Conservation (phyloP, 1,140 invertebrate species). For the Sarcophaga peregrina region DNA sequence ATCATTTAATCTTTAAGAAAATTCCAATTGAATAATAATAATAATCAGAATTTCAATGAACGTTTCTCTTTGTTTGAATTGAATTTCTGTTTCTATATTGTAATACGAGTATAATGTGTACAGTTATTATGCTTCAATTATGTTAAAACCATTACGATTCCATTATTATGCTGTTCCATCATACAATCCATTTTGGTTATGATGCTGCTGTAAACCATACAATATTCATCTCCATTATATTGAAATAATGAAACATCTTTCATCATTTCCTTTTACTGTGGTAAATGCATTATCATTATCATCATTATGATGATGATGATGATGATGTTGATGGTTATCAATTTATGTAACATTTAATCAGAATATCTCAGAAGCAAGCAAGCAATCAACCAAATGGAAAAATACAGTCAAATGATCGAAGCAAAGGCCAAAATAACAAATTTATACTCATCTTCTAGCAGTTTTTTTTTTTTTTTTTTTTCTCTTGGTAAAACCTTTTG, state of each 20-base stretch:
- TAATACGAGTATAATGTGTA: background rate
- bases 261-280: background rate
- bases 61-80: background rate
- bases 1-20: too few species aligned
- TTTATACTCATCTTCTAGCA: slow-evolving; percentile 15
- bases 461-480: too few species aligned
- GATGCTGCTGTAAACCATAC: background rate
- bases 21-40: too few species aligned
- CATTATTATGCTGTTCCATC: background rate
- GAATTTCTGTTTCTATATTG: background rate
- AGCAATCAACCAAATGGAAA: background rate
- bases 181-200: too few species aligned
- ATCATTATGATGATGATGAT: too few species aligned
- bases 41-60: too few species aligned
- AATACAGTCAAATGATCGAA: background rate
- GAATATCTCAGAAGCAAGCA: background rate
- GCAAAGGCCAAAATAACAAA: slow-evolving; percentile 22
- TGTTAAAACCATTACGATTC: background rate
- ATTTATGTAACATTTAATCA: slow-evolving; percentile 38
- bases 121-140: background rate
- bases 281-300: too few species aligned
- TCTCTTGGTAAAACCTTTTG: slow-evolving; percentile 6
- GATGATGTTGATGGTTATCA: background rate
- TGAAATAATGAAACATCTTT: background rate
- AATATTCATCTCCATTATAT: background rate